Evolutionary conservation across 2,797 vertebrate genomes (phyloP), one percentile per base, ranked within the genome.

Genomic region (Chelmon rostratus): DNA sequence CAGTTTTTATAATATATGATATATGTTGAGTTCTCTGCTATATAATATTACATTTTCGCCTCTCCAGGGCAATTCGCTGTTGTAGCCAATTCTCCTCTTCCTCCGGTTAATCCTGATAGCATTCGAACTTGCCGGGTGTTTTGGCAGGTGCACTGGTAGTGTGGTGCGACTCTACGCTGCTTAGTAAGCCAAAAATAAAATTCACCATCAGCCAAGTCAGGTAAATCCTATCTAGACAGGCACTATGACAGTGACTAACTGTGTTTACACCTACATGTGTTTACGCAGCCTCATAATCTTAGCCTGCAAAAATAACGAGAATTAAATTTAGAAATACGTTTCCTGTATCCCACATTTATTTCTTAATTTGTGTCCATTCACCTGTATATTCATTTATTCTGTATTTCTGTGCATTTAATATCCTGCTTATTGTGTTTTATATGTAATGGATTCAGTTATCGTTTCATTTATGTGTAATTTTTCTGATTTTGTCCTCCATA

Each of bases 401-500:
- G 56, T 64, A 54, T 57, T 58, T 70, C 10, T 62, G 19, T 65
- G 4, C 9, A 69, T 65, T 67, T 52, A 31, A 52, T 47, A 53
- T 71, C 83, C 76, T 46, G 11, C 53, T 44, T 33, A 15, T 56
- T 0, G 0, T 75, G 12, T 59, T 38, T 28, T 64, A 15, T 50
- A n/a, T 71, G n/a, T 73, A 61, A 68, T 47, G 0, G 4, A 33
- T 38, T 62, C 15, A 21, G 5, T 65, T 75, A 42, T 37, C 64
- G 2, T 49, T 70, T 64, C 0, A 72, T 77, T 19, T 62, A 57
- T 47, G 3, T 53, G 13, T 58, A 66, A 70, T 58, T 78, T n/a
- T 58, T 44, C 25, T 81, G 74, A 72, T 82, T 75, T 78, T 79
- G 76, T 85, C 71, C 78, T 84, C 70, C 74, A 74, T 77, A 74